Percentiles rank a stretch among this genome's conserved stretches.
These are phyloP conservation scores for Rhynchotus rufescens DNA, from an alignment of 2,797 vertebrate species.

Conservation along the genomic window DNA sequence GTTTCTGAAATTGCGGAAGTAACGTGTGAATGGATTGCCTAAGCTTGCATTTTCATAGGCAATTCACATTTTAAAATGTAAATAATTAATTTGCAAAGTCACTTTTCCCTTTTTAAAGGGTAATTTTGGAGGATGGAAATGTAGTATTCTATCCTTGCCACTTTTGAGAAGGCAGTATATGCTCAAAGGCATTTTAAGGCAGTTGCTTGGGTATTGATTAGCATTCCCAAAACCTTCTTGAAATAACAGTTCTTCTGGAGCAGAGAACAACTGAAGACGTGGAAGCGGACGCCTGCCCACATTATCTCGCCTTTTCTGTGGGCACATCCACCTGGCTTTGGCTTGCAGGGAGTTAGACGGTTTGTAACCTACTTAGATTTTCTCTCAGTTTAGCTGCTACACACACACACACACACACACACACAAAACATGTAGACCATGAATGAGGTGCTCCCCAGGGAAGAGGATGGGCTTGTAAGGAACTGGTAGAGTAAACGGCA, in stretches of 20 bases:
- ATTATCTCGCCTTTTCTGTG: neutral
- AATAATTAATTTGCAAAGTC: neutral
- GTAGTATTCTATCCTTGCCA: neutral
- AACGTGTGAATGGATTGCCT: neutral
- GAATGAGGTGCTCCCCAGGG: neutral
- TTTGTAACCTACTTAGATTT: neutral
- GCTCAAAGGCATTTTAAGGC: neutral
- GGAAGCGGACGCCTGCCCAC: neutral
- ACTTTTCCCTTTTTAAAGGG: neutral
- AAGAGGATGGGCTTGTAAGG: neutral
- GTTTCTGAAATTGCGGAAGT: neutral
- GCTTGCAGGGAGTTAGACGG: neutral
- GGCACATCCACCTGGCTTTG: neutral
- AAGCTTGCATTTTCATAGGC: neutral
- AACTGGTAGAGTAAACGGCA: neutral
- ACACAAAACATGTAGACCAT: neutral
- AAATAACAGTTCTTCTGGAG: neutral
- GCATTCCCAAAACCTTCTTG: neutral
- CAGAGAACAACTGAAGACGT: neutral
- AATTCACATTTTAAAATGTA: neutral
- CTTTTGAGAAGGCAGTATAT: neutral
- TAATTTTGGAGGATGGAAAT: neutral
- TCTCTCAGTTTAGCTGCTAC: neutral
- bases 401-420: too few relatives aligned
- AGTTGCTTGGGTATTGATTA: neutral